Base-by-base conservation (phyloP, 1,140 invertebrate genomes). In the Drosophila willistoni region DNA sequence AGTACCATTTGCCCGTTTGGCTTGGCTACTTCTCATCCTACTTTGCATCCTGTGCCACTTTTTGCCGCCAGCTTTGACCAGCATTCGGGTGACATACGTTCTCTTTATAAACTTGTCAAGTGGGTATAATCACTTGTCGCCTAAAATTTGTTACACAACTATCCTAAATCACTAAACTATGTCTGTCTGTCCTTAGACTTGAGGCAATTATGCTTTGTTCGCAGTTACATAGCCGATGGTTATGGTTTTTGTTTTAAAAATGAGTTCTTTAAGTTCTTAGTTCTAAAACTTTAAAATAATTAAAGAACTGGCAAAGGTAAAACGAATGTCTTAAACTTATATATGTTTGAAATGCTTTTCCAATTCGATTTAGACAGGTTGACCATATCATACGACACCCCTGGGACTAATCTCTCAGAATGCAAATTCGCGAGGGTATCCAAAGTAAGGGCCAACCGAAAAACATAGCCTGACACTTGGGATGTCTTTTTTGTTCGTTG, bases 61-160 rank as follows among this genome's bases (percentile, higher is more conserved):
- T 85, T 86, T 34, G 81, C 68, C 71, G 25, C 67, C 77, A 73
- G 74, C 81, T 57, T 81, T 70, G 62, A 60, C 83, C 83, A 75
- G 76, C 78, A 29, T 29, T 78, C 9, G 17, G 14, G 75, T 44
- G 63, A 63, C 81, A 71, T 64, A 51, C 60, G 6, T 51, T 19
- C 19, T 19, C 14, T 17, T 9, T 47, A 17, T 19, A 22, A 19
- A 51, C 44, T 51, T 51, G 17, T 22, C 19, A 22, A 51, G 19
- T 51, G 17, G 9, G 3, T 51, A 22, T 51, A 51, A 51, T 22
- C 44, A 3, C 7, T 4, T 19, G 7, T 47, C 34, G 34, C 34
- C 10, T 19, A 22, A 47, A 10, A 22, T 51, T 3, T 51, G 3
- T n/a, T 14, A 12, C 10, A 51, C 9, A 51, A 19, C 3, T 36